Percentiles rank a stretch among this genome's conserved stretches.
These are phyloP conservation scores for Zaprionus camerounensis DNA, from an alignment of 1,140 invertebrate species.

Conservation along the genomic window DNA sequence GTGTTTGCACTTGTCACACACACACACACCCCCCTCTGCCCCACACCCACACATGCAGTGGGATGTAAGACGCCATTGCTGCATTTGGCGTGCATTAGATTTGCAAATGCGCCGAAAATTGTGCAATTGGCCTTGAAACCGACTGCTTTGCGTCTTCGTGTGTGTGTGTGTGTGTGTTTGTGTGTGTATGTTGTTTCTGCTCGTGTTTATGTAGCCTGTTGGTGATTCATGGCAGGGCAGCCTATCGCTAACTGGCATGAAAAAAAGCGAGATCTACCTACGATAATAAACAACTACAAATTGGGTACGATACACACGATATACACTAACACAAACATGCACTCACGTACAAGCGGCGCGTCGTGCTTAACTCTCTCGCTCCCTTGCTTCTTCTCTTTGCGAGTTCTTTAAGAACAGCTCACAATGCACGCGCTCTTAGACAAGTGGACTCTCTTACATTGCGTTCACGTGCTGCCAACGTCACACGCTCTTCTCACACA, in stretches of 20 bases:
- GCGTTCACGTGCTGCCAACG: conserved; percentile 59
- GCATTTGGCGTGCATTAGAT: conserved; percentile 26
- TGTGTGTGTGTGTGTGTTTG: conserved; percentile 12
- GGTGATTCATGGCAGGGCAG: conserved; percentile 25
- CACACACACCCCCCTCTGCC: neutral
- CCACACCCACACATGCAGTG: neutral
- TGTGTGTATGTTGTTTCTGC: neutral
- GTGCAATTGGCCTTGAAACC: conserved; percentile 61
- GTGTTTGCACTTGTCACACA: conserved; percentile 25
- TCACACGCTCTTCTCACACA: conserved; percentile 21
- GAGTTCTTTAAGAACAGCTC: conserved; percentile 36
- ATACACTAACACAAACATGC: neutral
- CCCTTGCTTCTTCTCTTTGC: neutral
- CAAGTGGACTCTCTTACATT: conserved; percentile 24
- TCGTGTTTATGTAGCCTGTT: conserved; percentile 2
- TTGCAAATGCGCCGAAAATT: conserved; percentile 41
- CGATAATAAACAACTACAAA: conserved; percentile 24
- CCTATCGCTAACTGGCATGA: conserved; percentile 28
- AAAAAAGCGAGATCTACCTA: conserved; percentile 25
- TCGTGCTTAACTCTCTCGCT: conserved; percentile 19
- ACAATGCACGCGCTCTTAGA: conserved; percentile 34
- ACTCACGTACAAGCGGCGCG: conserved; percentile 16
- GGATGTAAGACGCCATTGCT: conserved; percentile 14
- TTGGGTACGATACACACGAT: conserved; percentile 4
- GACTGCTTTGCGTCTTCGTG: conserved; percentile 3